These are phyloP conservation scores for Scaptomyza caliginosa DNA, from an alignment of 2,888 invertebrate species.

Conservation along the genomic window DNA sequence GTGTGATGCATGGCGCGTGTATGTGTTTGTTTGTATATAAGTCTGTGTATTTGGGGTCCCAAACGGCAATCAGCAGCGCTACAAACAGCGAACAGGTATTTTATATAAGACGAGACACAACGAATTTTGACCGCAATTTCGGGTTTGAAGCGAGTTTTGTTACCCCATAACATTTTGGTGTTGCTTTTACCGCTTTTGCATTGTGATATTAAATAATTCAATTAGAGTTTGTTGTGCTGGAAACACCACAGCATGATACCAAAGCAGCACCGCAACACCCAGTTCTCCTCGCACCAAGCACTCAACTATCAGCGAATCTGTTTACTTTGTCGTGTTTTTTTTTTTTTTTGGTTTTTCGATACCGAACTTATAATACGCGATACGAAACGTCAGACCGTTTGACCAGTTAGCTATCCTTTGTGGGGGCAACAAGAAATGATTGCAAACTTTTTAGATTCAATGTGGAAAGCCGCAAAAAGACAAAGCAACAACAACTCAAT, in stretches of 20 bases:
- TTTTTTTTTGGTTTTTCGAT: not conserved
- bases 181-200: constrained; percentile 37
- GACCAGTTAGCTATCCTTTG: not conserved
- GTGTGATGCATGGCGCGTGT: constrained; percentile 3
- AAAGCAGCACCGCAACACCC: constrained; percentile 8
- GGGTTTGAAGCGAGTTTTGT: constrained; percentile 58
- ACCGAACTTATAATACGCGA: constrained; percentile 25
- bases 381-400: constrained; percentile 26
- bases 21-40: constrained; percentile 4
- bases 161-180: constrained; percentile 49
- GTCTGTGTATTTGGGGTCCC: constrained; percentile 38
- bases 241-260: constrained; percentile 26
- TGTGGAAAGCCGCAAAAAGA: not conserved
- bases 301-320: constrained; percentile 1
- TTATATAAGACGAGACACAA: constrained; percentile 67
- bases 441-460: constrained; percentile 16
- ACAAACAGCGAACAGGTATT: constrained; percentile 66
- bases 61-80: constrained; percentile 33
- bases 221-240: constrained; percentile 67
- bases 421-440: constrained; percentile 5
- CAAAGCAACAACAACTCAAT: not conserved
- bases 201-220: constrained; percentile 63
- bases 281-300: constrained; percentile 3
- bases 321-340: too few species aligned
- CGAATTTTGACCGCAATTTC: constrained; percentile 61